phyloP scores from a whole-genome alignment of 2,113 vertebrate species.

The Carlito syrichta region DNA sequence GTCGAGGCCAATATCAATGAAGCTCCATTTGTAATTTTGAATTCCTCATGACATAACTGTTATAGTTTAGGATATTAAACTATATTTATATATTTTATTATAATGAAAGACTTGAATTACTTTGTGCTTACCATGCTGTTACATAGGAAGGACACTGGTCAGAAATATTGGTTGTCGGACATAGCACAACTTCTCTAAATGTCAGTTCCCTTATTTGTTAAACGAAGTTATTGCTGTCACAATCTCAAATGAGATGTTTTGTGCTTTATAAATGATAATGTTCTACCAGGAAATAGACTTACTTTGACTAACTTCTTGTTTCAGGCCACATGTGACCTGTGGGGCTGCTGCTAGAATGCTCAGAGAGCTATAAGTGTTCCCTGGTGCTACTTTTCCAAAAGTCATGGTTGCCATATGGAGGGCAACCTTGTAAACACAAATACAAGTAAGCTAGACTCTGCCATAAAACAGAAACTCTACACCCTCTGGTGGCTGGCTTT shows the following conservation, averaged over 20 bases:
- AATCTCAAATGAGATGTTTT: background rate
- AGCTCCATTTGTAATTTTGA: background rate
- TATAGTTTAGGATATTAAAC: background rate
- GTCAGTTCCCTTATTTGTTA: background rate
- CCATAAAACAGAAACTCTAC: background rate
- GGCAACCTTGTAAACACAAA: background rate
- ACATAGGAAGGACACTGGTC: background rate
- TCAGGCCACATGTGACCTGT: slow-evolving; percentile 58
- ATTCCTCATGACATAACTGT: background rate
- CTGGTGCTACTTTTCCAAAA: slow-evolving; percentile 66
- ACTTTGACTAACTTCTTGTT: background rate
- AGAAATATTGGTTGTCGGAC: background rate
- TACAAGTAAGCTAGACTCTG: slow-evolving; percentile 42
- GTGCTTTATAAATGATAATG: background rate
- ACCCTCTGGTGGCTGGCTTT: background rate
- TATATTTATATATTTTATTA: background rate
- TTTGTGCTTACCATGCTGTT: background rate
- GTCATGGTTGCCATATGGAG: slow-evolving; percentile 53
- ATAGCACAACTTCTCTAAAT: background rate
- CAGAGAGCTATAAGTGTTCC: background rate
- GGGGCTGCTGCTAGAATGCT: slow-evolving; percentile 66
- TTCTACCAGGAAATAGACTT: background rate
- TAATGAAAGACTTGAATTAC: background rate
- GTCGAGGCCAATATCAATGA: background rate
- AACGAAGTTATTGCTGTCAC: background rate